phyloP scores from a whole-genome alignment of 2,113 vertebrate genomes.

The Oncorhynchus masou region DNA sequence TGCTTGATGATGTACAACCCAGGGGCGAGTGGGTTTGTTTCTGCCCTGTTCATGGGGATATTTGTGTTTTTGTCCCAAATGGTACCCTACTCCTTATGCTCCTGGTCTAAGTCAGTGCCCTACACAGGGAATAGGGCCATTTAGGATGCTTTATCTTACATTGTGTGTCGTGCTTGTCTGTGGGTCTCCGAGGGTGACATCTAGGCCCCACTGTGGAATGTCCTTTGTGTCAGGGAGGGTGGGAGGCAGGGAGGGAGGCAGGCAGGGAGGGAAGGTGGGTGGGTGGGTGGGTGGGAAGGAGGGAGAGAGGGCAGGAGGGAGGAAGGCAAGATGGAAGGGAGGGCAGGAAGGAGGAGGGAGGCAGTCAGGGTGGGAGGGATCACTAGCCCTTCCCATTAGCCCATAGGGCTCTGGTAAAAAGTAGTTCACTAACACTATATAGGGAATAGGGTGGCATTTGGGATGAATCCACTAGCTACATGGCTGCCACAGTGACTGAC shows the following conservation, averaged over 20 bases:
- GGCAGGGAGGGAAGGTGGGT: background rate
- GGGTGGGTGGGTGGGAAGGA: background rate
- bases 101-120: background rate
- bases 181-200: background rate
- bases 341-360: background rate
- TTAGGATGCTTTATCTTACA: background rate
- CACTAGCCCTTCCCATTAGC: background rate
- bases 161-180: background rate
- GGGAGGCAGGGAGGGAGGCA: background rate
- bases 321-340: too few relatives aligned
- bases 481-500: too few relatives aligned
- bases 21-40: too few relatives aligned
- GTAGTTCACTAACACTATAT: background rate
- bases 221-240: slow-evolving; percentile 2
- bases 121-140: background rate
- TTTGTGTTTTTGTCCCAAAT: too few relatives aligned
- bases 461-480: too few relatives aligned
- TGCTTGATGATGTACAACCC: too few relatives aligned
- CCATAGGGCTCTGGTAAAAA: too few relatives aligned
- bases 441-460: background rate
- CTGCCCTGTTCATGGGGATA: too few relatives aligned
- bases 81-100: background rate
- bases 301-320: too few relatives aligned
- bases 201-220: too few relatives aligned
- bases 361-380: background rate